phyloP scores from a whole-genome alignment of 2,888 invertebrate genomes.

The Keiferia lycopersicella region DNA sequence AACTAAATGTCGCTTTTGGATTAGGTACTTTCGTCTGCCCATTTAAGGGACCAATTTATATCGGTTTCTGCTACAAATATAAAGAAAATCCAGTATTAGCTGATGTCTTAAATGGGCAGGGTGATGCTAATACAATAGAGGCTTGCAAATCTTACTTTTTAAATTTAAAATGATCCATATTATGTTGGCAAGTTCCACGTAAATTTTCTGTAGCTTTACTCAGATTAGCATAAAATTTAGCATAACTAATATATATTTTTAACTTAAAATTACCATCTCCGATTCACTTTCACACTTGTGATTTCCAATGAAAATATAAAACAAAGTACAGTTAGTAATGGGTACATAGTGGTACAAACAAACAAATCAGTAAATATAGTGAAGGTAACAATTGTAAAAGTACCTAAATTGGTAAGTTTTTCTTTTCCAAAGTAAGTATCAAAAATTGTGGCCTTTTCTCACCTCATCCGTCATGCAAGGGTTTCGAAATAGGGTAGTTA shows the following conservation, averaged over 20 bases:
- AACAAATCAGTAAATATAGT: background rate
- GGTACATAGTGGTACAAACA: background rate
- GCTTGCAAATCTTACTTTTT: background rate
- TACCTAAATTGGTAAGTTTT: background rate
- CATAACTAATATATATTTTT: background rate
- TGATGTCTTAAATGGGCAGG: too few species aligned
- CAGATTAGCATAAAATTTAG: background rate
- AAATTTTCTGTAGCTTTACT: background rate
- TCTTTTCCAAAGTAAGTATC: background rate
- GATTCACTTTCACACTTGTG: conserved; percentile 11
- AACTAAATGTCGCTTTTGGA: background rate
- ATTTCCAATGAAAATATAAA: conserved; percentile 6
- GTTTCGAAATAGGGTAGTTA: conserved; percentile 11
- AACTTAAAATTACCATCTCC: conserved; percentile 11
- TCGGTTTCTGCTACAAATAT: too few species aligned
- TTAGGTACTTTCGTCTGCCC: background rate
- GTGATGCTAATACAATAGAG: too few species aligned
- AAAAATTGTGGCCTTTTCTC: conserved; percentile 1
- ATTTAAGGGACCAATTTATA: too few species aligned
- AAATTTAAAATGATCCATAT: background rate
- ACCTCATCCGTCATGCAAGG: conserved; percentile 19
- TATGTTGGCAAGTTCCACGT: background rate
- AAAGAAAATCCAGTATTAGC: too few species aligned
- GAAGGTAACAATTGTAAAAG: too few species aligned
- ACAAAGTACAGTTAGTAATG: conserved; percentile 8